Percentiles rank a stretch among this genome's conserved stretches.
Evolutionary conservation across 2,113 vertebrate species (phyloP).

Genomic region (Chinchilla lanigera): DNA sequence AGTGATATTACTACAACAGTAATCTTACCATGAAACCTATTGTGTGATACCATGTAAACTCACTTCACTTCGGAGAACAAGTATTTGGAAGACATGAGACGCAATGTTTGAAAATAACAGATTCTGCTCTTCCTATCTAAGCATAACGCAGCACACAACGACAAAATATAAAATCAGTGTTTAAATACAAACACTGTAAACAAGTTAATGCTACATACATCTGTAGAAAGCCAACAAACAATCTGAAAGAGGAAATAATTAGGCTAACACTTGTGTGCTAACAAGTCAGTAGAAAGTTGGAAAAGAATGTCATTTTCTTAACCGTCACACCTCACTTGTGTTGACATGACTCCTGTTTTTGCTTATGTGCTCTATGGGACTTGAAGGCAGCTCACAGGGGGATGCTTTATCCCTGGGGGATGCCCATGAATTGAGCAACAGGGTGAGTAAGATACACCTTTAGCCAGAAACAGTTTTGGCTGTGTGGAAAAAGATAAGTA

Average conservation of each 20-base stretch:
- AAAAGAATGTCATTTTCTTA: slow-evolving; percentile 13
- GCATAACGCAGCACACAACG: background rate
- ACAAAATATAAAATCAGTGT: background rate
- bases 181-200: background rate
- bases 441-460: background rate
- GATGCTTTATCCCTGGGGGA: no score
- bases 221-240: background rate
- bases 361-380: background rate
- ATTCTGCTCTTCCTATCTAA: background rate
- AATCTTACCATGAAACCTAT: background rate
- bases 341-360: background rate
- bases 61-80: background rate
- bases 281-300: background rate
- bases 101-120: background rate
- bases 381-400: background rate
- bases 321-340: background rate
- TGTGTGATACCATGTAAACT: background rate
- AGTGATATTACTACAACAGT: background rate
- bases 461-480: no score
- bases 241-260: background rate
- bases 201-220: background rate
- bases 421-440: no score
- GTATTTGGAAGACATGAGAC: background rate
- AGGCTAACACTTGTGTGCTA: background rate
- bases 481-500: no score